These are phyloP conservation scores for Hippocampus mohnikei DNA, from an alignment of 2,113 vertebrate species.

Conservation along the genomic window DNA sequence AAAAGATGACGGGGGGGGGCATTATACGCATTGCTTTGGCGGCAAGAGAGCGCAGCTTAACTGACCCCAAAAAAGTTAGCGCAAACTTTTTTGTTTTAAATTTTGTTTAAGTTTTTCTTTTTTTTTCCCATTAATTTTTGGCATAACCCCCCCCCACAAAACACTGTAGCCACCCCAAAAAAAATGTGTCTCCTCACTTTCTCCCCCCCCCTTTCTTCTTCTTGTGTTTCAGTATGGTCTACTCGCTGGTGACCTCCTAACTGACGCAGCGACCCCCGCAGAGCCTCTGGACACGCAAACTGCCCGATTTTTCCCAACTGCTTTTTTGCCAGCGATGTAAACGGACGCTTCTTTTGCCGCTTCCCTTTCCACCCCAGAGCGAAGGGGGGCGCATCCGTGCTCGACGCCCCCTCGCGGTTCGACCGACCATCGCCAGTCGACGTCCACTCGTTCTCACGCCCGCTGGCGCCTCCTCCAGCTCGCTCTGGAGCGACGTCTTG, in stretches of 20 bases:
- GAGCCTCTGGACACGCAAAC: conserved; percentile 34
- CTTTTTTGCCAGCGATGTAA: neutral
- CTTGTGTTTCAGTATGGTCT: conserved; percentile 76
- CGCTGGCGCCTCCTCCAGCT: conserved; percentile 4
- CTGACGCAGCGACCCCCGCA: conserved; percentile 37
- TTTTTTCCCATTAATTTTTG: too few species aligned
- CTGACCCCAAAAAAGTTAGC: too few species aligned
- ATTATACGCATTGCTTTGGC: too few species aligned
- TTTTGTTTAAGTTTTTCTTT: too few species aligned
- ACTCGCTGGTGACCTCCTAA: conserved; percentile 78
- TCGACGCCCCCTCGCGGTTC: conserved; percentile 56
- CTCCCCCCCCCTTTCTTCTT: conserved; percentile 33
- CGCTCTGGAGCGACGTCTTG: conserved; percentile 35
- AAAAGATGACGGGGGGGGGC: too few species aligned
- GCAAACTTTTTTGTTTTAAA: too few species aligned
- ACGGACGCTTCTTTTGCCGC: conserved; percentile 14
- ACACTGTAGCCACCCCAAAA: too few species aligned
- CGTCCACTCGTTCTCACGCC: conserved; percentile 1
- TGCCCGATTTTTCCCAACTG: conserved; percentile 6
- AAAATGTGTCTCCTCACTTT: conserved; percentile 16
- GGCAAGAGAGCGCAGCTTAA: too few species aligned
- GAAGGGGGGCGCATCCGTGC: conserved; percentile 14
- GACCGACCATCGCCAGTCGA: conserved; percentile 40
- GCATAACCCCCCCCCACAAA: too few species aligned
- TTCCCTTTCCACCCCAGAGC: conserved; percentile 4